Percentiles rank a stretch among this genome's conserved stretches.
Evolutionary conservation across 2,888 invertebrate species (phyloP).

Genomic region (Quadroppia sp.): DNA sequence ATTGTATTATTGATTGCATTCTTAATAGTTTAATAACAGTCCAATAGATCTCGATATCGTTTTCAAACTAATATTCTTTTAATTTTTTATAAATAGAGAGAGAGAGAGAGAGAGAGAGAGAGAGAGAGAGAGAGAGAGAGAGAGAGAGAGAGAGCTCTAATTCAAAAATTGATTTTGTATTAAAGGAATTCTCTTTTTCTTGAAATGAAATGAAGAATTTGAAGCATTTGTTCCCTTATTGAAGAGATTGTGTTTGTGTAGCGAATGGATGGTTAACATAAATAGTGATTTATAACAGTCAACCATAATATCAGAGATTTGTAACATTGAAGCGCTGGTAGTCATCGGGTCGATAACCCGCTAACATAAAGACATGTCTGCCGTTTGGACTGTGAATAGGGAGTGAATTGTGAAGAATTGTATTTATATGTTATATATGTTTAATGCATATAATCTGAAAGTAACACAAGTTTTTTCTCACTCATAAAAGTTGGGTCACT

Average conservation of each 20-base stretch:
- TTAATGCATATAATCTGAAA: constrained; percentile 24
- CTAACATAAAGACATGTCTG: constrained; percentile 14
- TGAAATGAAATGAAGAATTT: too few species aligned
- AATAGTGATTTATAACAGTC: constrained; percentile 23
- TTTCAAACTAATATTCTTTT: too few species aligned
- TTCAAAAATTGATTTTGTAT: constrained; percentile 24
- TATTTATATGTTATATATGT: too few species aligned
- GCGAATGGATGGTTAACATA: not conserved
- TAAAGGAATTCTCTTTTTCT: not conserved
- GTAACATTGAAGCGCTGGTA: not conserved
- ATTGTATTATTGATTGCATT: too few species aligned
- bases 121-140: not conserved
- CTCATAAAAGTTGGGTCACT: not conserved
- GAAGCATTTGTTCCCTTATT: too few species aligned
- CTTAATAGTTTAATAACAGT: too few species aligned
- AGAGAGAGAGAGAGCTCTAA: too few species aligned
- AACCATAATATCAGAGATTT: not conserved
- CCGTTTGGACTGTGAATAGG: not conserved
- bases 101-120: too few species aligned
- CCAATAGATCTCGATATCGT: too few species aligned
- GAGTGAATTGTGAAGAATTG: not conserved
- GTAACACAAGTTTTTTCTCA: constrained; percentile 18
- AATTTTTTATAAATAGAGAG: too few species aligned
- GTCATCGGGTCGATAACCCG: constrained; percentile 1
- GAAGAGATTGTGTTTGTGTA: constrained; percentile 2